A percentile compares a stretch with the other conserved stretches of the same genome.
These are phyloP conservation scores for Taurulus bubalis DNA, from an alignment of 2,113 vertebrate genomes.

Conservation along the genomic window DNA sequence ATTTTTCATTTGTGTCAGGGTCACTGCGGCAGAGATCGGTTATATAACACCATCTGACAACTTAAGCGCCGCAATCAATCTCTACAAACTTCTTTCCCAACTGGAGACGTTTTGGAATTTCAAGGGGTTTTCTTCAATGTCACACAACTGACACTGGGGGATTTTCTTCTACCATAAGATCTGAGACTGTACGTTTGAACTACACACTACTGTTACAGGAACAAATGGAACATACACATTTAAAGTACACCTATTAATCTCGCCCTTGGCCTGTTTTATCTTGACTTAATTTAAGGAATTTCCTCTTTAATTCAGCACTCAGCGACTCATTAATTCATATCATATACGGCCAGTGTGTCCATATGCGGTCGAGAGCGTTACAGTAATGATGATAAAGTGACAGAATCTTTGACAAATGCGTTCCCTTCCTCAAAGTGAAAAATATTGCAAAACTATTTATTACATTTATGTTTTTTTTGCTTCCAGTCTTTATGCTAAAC, in stretches of 20 bases:
- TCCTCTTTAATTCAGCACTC: background rate
- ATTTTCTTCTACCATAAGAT: background rate
- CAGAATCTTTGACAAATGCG: background rate
- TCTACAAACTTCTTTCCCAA: constrained; percentile 1
- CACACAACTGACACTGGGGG: constrained; percentile 18
- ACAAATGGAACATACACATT: background rate
- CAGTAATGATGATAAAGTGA: constrained; percentile 8
- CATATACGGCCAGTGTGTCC: background rate
- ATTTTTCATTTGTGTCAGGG: constrained; percentile 17
- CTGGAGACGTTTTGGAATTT: constrained; percentile 16
- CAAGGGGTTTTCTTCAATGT: constrained; percentile 38
- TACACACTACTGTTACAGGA: background rate
- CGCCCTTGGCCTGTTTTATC: background rate
- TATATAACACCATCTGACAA: constrained; percentile 34
- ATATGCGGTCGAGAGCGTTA: background rate
- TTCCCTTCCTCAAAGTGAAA: background rate
- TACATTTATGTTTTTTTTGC: background rate
- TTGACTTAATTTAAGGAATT: background rate
- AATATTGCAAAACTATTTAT: background rate
- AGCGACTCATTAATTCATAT: constrained; percentile 8
- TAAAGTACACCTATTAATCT: background rate
- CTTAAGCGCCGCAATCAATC: constrained; percentile 39
- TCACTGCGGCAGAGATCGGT: constrained; percentile 29
- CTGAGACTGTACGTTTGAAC: background rate
- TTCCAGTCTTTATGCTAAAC: background rate